Percentiles rank a stretch among this genome's conserved stretches.
phyloP scores from a whole-genome alignment of 2,888 invertebrate species.

The Troides oblongomaculatus region DNA sequence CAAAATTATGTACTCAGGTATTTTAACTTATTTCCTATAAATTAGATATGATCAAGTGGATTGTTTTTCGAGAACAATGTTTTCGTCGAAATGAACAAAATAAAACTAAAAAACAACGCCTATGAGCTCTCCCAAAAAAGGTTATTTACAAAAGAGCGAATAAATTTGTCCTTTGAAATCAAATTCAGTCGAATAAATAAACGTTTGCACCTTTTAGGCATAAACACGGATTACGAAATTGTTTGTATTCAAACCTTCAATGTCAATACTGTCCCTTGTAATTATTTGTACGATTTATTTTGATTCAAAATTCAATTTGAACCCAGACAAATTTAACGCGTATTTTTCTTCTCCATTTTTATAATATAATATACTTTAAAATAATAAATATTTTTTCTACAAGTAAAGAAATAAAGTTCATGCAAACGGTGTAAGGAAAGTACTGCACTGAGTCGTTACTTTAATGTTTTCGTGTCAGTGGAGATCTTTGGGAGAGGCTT shows the following conservation, averaged over 20 bases:
- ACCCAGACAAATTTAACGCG: conserved; percentile 1
- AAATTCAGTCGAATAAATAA: conserved; percentile 27
- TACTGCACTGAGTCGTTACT: too few species aligned
- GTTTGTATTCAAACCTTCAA: conserved; percentile 27
- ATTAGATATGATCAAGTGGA: neutral
- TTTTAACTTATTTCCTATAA: neutral
- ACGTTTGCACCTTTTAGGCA: conserved; percentile 26
- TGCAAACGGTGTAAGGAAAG: neutral
- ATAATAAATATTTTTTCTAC: neutral
- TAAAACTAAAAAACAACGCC: conserved; percentile 15
- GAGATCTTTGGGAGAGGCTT: too few species aligned
- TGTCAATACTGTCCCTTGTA: conserved; percentile 28
- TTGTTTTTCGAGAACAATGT: neutral
- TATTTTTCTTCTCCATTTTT: conserved; percentile 1
- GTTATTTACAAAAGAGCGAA: conserved; percentile 21
- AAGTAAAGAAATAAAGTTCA: neutral
- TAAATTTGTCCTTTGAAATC: conserved; percentile 27
- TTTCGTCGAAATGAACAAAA: neutral
- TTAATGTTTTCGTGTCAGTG: too few species aligned
- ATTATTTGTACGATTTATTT: conserved; percentile 27
- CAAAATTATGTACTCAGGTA: too few species aligned
- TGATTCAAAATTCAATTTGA: conserved; percentile 6
- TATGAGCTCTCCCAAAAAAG: conserved; percentile 7
- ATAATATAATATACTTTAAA: neutral
- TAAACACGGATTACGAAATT: conserved; percentile 28